Conservation (phyloP, 2,113 vertebrate species). For the Seriola aureovittata region DNA sequence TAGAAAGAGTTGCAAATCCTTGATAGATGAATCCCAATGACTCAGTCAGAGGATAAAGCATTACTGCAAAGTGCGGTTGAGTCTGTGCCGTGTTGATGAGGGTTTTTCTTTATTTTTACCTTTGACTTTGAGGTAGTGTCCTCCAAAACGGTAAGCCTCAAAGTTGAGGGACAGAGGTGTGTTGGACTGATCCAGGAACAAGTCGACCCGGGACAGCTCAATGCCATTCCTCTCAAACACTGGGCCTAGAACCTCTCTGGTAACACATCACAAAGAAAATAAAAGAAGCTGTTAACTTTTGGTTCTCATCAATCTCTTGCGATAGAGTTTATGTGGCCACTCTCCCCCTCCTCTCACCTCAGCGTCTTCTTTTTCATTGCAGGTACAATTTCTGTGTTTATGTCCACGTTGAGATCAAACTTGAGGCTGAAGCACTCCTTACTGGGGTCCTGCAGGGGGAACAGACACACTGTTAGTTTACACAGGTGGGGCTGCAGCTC, state of each 20-base stretch:
- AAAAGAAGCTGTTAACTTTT: background rate
- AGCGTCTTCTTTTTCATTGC: slow-evolving; percentile 95
- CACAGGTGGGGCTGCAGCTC: slow-evolving; percentile 32
- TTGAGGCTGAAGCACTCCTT: slow-evolving; percentile 98
- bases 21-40: background rate
- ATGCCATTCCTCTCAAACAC: slow-evolving; percentile 96
- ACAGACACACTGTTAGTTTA: slow-evolving; percentile 49
- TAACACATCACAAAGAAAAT: fast-evolving
- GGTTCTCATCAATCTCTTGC: background rate
- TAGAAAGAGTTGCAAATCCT: background rate
- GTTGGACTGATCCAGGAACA: slow-evolving; percentile 98
- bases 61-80: background rate
- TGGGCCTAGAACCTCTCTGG: slow-evolving; percentile 92
- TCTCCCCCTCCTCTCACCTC: slow-evolving; percentile 81
- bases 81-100: background rate
- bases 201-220: slow-evolving; percentile 86
- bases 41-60: background rate
- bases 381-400: slow-evolving; percentile 92
- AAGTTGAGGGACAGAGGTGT: slow-evolving; percentile 94
- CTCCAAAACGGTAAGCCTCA: slow-evolving; percentile 94
- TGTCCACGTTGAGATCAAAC: slow-evolving; percentile 91
- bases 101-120: slow-evolving; percentile 79
- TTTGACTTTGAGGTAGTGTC: slow-evolving; percentile 97
- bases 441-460: slow-evolving; percentile 90
- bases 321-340: fast-evolving